These are phyloP conservation scores for Steromphala cineraria DNA, from an alignment of 2,888 invertebrate species.

Conservation along the genomic window DNA sequence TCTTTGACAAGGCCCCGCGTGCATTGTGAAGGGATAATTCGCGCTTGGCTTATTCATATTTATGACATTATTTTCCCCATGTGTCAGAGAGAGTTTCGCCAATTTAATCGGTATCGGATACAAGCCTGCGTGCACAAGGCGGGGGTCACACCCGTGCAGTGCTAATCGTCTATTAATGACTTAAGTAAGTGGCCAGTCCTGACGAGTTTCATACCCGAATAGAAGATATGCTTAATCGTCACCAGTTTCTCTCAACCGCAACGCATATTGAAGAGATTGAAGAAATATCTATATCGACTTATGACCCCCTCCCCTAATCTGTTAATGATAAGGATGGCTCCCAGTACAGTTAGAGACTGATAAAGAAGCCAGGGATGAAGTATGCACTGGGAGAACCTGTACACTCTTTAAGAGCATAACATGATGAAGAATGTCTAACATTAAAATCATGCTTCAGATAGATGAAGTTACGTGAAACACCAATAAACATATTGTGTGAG, in stretches of 20 bases:
- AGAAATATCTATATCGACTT: background rate
- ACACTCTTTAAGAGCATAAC: too few species aligned
- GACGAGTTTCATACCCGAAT: background rate
- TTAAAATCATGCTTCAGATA: too few species aligned
- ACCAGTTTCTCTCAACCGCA: background rate
- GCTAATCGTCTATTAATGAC: slow-evolving; percentile 8
- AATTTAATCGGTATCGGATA: slow-evolving; percentile 17
- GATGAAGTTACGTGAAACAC: too few species aligned
- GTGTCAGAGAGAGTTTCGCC: slow-evolving; percentile 12
- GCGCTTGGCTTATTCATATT: slow-evolving; percentile 17
- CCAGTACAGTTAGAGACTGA: too few species aligned
- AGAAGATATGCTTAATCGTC: background rate
- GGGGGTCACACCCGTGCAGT: background rate
- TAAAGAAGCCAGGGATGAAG: too few species aligned
- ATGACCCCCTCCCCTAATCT: background rate
- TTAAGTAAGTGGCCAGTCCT: background rate
- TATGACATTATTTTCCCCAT: slow-evolving; percentile 15
- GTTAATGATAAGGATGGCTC: background rate
- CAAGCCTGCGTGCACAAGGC: slow-evolving; percentile 1
- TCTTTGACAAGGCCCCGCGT: background rate
- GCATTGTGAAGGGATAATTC: slow-evolving; percentile 11
- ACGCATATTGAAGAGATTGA: background rate
- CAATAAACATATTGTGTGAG: too few species aligned
- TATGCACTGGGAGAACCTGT: too few species aligned
- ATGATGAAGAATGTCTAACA: too few species aligned